Base-by-base conservation (phyloP, 2,113 vertebrate genomes). In the Xyliphius kryptos region DNA sequence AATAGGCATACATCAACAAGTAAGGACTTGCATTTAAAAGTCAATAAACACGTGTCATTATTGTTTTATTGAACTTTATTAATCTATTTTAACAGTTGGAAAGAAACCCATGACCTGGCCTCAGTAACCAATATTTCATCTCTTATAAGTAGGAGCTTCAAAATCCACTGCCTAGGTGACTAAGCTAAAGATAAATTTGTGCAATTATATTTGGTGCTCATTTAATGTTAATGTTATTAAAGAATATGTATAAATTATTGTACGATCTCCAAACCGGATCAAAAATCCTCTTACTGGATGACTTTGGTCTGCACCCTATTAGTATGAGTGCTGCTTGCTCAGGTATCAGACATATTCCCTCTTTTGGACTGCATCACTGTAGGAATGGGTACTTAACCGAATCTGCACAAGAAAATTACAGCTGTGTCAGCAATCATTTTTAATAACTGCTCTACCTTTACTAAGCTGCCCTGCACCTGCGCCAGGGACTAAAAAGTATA, bases 281-380 rank as follows among this genome's bases (percentile, higher is more conserved):
- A 56, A 66, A 66, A 66, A 66, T 71, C 41, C 51, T 59, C 65
- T 60, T 19, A 16, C 67, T 51, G 48, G 49, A 49, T 59, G 26
- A 41, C 56, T 54, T 53, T 38, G 48, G 59, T 17, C 59, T 56
- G 67, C 7, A 21, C 67, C 61, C 51, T 57, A 63, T 69, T 69
- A 63, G 60, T 69, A 63, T 69, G 67, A 54, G 66, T 68, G 47
- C 53, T 58, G 47, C 67, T 57, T 59, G 21, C 55, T 66, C 47
- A 36, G 37, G 54, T 50, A 43, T 19, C 47, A 59, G 47, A n/a
- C 9, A 44, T 21, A 16, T 57, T 12, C n/a, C n/a, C 63, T 9
- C 15, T 17, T 38, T 56, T n/a, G n/a, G n/a, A n/a, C n/a, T 32
- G 46, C n/a, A 16, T 14, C 4, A 12, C 37, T 41, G 47, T 40